Conservation (phyloP, 2,888 invertebrate genomes). For the Tromatobia lineatoria region DNA sequence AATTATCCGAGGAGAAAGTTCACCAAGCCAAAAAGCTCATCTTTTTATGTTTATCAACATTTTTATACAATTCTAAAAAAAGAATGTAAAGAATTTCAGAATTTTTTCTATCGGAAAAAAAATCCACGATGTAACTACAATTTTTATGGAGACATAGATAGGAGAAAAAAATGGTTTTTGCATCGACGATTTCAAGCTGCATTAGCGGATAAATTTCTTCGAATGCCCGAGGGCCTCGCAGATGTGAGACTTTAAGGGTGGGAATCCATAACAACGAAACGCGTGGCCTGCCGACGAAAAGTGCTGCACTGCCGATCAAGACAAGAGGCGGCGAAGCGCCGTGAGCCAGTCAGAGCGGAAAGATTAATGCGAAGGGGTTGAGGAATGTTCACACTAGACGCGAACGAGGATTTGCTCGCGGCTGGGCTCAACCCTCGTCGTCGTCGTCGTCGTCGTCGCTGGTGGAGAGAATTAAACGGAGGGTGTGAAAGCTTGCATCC, state of each 20-base stretch:
- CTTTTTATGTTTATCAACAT: not conserved
- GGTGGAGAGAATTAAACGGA: slow-evolving; percentile 47
- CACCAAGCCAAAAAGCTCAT: not conserved
- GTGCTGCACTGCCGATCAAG: slow-evolving; percentile 34
- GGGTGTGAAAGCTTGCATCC: slow-evolving; percentile 51
- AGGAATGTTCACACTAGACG: slow-evolving; percentile 45
- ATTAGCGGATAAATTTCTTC: not conserved
- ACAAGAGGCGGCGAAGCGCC: slow-evolving; percentile 20
- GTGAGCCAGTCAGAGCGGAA: slow-evolving; percentile 17
- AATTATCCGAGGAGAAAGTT: too few species aligned
- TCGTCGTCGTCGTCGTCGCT: too few species aligned
- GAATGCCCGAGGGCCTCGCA: slow-evolving; percentile 2
- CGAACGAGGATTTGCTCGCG: slow-evolving; percentile 53
- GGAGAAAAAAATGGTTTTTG: slow-evolving; percentile 5
- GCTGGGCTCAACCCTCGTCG: slow-evolving; percentile 35
- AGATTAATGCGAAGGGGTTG: slow-evolving; percentile 57
- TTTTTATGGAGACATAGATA: not conserved
- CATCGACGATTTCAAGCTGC: not conserved
- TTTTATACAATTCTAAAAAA: not conserved
- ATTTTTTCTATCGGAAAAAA: not conserved
- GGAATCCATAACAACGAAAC: slow-evolving; percentile 21
- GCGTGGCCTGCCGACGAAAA: slow-evolving; percentile 27
- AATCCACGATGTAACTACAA: not conserved
- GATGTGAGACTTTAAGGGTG: slow-evolving; percentile 10
- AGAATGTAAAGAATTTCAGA: not conserved